Percentiles rank a stretch among this genome's conserved stretches.
phyloP scores from a whole-genome alignment of 1,140 invertebrate species.

The Epicauta chinensis region DNA sequence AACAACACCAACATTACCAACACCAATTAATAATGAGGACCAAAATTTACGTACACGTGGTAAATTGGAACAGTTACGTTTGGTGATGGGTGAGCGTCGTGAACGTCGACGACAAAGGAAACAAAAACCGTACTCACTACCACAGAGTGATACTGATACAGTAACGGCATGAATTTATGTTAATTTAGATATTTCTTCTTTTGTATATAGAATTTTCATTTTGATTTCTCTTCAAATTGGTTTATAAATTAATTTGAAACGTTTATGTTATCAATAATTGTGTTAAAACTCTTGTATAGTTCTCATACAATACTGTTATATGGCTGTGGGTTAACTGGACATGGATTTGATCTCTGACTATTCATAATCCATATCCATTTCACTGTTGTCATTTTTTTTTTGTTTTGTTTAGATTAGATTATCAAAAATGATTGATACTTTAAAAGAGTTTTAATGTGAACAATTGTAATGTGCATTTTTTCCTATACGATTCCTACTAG shows the following conservation, averaged over 20 bases:
- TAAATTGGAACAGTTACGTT: slow-evolving; percentile 76
- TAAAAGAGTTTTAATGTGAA: slow-evolving; percentile 16
- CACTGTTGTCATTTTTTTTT: slow-evolving; percentile 9
- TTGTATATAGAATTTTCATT: slow-evolving; percentile 7
- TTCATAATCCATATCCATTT: background rate
- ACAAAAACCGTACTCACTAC: slow-evolving; percentile 65
- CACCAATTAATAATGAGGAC: slow-evolving; percentile 28
- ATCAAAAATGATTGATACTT: slow-evolving; percentile 1
- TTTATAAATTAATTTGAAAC: too few relatives aligned
- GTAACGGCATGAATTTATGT: slow-evolving; percentile 35
- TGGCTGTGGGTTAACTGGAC: slow-evolving; percentile 9
- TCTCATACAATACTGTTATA: background rate
- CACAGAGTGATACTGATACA: slow-evolving; percentile 36
- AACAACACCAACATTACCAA: slow-evolving; percentile 15
- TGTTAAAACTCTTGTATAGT: slow-evolving; percentile 12
- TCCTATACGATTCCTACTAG: slow-evolving; percentile 1
- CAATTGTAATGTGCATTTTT: slow-evolving; percentile 10
- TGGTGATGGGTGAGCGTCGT: slow-evolving; percentile 83
- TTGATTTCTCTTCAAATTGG: background rate
- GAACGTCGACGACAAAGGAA: slow-evolving; percentile 73
- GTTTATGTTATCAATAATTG: slow-evolving; percentile 4
- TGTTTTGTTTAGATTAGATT: too few relatives aligned
- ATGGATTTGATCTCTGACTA: background rate
- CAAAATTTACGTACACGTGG: slow-evolving; percentile 56
- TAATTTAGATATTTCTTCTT: slow-evolving; percentile 3